Conservation (phyloP, 1,140 invertebrate genomes). For the Microplitis mediator region DNA sequence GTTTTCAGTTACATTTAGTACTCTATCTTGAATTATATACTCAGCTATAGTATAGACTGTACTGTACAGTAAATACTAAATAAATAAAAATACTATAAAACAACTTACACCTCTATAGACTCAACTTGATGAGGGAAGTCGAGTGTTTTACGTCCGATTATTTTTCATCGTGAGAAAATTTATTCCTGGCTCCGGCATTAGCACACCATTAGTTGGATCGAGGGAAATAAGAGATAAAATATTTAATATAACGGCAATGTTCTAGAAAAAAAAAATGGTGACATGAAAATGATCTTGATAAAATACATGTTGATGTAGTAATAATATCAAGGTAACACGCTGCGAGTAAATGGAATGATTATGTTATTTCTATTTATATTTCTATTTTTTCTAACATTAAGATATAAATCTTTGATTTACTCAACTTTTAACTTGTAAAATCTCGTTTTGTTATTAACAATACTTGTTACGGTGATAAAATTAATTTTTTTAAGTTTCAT, state of each 20-base stretch:
- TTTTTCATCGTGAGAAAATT: too few species aligned
- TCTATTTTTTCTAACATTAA: not conserved
- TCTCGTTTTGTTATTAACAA: too few species aligned
- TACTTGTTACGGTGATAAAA: too few species aligned
- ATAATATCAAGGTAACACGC: not conserved
- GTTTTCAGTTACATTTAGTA: slow-evolving; percentile 12
- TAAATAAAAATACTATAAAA: not conserved
- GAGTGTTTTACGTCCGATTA: too few species aligned
- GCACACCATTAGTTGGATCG: not conserved
- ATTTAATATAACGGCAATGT: not conserved
- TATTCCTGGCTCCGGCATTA: too few species aligned
- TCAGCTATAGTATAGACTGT: too few species aligned
- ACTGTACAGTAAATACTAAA: not conserved
- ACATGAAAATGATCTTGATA: slow-evolving; percentile 11
- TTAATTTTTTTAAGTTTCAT: too few species aligned
- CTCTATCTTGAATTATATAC: not conserved
- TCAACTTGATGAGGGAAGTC: too few species aligned
- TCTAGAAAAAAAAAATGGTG: not conserved
- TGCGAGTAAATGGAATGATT: slow-evolving; percentile 1
- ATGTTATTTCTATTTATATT: not conserved
- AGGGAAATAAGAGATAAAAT: not conserved
- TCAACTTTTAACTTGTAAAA: not conserved
- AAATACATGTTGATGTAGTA: not conserved
- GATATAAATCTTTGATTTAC: not conserved
- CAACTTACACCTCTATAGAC: too few species aligned